Evolutionary conservation across 2,113 vertebrate genomes (phyloP).

Genomic region (Brachionichthys hirsutus): DNA sequence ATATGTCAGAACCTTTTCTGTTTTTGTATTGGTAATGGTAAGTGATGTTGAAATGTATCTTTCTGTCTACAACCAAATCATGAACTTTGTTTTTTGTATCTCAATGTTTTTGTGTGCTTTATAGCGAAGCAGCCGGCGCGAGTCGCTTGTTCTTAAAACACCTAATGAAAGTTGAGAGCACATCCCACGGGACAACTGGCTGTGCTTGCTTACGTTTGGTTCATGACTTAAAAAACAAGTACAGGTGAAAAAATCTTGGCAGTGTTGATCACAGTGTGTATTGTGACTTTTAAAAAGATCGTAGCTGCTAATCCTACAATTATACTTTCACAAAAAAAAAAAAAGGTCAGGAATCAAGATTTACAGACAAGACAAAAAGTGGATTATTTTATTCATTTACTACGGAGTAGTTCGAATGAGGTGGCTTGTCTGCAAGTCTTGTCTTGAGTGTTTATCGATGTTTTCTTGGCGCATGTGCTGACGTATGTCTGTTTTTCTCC

Average conservation of each 20-base stretch:
- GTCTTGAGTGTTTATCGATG: constrained; percentile 81
- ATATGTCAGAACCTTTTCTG: constrained; percentile 60
- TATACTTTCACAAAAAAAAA: constrained; percentile 61
- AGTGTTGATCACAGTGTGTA: constrained; percentile 99
- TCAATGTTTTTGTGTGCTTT: constrained; percentile 99
- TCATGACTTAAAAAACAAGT: constrained; percentile 99
- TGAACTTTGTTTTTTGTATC: constrained; percentile 99
- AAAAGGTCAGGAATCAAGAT: constrained; percentile 70
- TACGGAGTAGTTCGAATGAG: constrained; percentile 66
- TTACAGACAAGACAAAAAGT: constrained; percentile 75
- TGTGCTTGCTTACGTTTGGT: constrained; percentile 99
- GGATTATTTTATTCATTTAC: constrained; percentile 59
- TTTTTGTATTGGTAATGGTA: constrained; percentile 85
- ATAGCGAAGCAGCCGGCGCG: constrained; percentile 99
- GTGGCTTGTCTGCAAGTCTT: constrained; percentile 81
- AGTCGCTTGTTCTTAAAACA: constrained; percentile 99
- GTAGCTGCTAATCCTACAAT: constrained; percentile 83
- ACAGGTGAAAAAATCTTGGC: constrained; percentile 99
- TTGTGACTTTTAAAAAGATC: constrained; percentile 72
- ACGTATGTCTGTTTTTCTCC: constrained; percentile 85
- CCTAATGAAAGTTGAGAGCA: constrained; percentile 99
- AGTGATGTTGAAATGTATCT: constrained; percentile 96
- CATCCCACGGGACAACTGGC: constrained; percentile 98
- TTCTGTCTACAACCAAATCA: constrained; percentile 97
- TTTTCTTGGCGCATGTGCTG: constrained; percentile 64